Evolutionary conservation across 2,113 vertebrate species (phyloP).

Genomic region (Pluvialis apricaria): DNA sequence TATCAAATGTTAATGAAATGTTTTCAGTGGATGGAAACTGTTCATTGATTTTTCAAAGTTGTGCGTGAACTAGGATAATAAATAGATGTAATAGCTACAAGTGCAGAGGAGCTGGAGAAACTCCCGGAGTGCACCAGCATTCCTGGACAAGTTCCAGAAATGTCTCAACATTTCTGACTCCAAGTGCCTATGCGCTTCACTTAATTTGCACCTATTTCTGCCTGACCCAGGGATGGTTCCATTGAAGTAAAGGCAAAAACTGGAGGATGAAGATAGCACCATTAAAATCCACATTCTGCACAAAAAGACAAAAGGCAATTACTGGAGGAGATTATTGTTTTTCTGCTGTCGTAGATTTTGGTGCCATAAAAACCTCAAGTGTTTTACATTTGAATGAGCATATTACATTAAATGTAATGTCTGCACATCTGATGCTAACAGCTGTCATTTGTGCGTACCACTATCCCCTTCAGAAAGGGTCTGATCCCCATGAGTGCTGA

Average conservation of each 20-base stretch:
- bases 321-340: neutral
- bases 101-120: neutral
- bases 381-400: neutral
- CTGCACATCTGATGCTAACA: neutral
- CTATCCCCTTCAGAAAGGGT: neutral
- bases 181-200: neutral
- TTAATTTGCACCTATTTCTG: neutral
- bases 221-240: neutral
- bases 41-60: constrained; percentile 27
- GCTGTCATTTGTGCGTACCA: neutral
- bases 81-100: neutral
- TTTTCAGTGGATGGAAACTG: neutral
- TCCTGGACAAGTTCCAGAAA: neutral
- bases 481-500: neutral
- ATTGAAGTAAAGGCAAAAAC: neutral
- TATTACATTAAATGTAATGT: neutral
- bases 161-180: neutral
- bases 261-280: neutral
- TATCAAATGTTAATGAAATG: neutral
- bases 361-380: neutral
- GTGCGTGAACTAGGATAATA: neutral
- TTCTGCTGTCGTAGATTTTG: neutral
- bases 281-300: neutral
- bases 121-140: neutral
- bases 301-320: neutral